phyloP scores from a whole-genome alignment of 2,113 vertebrate species.

The Lepus europaeus region DNA sequence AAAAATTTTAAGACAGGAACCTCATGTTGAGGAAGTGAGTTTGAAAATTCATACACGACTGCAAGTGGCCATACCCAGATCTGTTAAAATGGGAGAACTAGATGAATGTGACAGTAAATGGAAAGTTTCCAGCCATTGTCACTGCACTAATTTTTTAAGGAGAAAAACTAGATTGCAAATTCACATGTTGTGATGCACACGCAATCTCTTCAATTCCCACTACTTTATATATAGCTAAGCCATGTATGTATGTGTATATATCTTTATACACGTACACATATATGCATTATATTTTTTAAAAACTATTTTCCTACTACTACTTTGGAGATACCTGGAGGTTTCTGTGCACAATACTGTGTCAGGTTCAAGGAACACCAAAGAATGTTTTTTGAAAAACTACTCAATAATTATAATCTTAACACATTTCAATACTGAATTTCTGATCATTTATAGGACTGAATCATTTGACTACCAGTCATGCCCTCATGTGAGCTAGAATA shows the following conservation, averaged over 20 bases:
- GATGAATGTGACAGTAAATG: background rate
- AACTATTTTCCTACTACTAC: background rate
- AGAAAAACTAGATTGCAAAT: background rate
- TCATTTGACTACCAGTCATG: background rate
- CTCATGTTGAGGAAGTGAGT: background rate
- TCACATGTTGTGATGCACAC: background rate
- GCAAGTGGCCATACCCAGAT: background rate
- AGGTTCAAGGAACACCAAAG: background rate
- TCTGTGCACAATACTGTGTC: background rate
- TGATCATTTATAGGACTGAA: background rate
- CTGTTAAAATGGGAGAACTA: background rate
- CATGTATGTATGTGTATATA: background rate
- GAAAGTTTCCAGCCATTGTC: background rate
- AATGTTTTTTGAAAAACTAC: background rate
- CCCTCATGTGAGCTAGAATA: background rate
- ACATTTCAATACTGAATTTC: background rate
- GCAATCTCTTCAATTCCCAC: background rate
- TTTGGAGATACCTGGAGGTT: background rate
- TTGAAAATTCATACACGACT: background rate
- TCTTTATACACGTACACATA: background rate
- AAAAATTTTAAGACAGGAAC: conserved; percentile 30
- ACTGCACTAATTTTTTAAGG: background rate
- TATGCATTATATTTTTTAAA: background rate
- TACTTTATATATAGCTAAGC: background rate
- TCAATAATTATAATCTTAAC: background rate